A percentile compares a stretch with the other conserved stretches of the same genome.
phyloP scores from a whole-genome alignment of 2,888 invertebrate genomes.

The Pherbina coryleti region DNA sequence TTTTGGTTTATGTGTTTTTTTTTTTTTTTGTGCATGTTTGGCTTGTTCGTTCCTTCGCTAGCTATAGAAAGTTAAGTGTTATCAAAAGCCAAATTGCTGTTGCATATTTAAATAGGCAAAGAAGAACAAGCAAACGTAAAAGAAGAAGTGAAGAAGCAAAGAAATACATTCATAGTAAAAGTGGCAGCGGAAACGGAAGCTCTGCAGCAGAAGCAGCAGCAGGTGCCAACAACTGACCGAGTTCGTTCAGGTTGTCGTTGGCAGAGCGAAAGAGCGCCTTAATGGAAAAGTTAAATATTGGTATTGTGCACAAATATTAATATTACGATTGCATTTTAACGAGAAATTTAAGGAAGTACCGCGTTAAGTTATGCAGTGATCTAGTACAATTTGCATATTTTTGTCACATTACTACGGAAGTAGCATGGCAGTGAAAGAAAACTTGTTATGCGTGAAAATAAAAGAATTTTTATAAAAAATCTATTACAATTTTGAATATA shows the following conservation, averaged over 20 bases:
- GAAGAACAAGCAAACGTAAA: background rate
- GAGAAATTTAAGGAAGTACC: no score
- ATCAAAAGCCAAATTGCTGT: slow-evolving; percentile 19
- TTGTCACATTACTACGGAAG: no score
- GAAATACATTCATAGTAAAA: background rate
- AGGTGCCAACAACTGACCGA: background rate
- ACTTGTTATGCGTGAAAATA: no score
- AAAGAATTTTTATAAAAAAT: no score
- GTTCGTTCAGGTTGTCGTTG: background rate
- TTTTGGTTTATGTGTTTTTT: background rate
- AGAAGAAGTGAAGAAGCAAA: background rate
- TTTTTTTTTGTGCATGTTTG: background rate
- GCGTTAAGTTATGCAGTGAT: no score
- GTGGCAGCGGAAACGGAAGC: background rate
- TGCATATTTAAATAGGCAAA: slow-evolving; percentile 3
- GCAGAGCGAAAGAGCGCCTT: background rate
- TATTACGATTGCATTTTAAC: no score
- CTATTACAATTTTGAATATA: no score
- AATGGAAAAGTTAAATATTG: slow-evolving; percentile 29
- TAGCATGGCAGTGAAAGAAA: no score
- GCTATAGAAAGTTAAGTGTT: background rate
- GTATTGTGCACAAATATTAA: background rate
- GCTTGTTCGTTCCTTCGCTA: background rate
- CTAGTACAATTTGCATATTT: no score
- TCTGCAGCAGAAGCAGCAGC: background rate